phyloP scores from a whole-genome alignment of 1,140 invertebrate genomes.

The Heliothis subflexa region DNA sequence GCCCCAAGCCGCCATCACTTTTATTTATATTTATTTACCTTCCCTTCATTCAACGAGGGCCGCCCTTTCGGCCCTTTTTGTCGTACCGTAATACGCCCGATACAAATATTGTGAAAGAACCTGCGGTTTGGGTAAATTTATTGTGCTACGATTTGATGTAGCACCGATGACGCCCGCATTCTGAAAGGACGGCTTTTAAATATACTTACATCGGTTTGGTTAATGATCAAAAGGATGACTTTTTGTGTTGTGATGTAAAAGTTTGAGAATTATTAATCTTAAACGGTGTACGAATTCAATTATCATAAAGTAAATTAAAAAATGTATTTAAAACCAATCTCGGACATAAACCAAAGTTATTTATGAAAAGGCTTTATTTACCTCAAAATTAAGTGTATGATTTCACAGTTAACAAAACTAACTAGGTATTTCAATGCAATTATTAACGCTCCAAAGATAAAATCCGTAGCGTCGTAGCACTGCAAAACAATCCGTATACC shows the following conservation, averaged over 20 bases:
- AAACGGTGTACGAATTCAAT: not conserved
- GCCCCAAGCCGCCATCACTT: constrained; percentile 72
- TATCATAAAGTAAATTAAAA: not conserved
- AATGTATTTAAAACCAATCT: not conserved
- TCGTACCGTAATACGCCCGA: constrained; percentile 73
- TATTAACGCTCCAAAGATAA: not conserved
- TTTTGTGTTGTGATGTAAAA: not conserved
- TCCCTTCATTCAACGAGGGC: constrained; percentile 85
- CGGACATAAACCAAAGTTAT: not conserved
- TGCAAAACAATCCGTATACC: constrained; percentile 10
- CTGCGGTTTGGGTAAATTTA: constrained; percentile 85
- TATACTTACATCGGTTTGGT: constrained; percentile 7
- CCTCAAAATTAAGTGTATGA: not conserved
- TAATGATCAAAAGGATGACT: constrained; percentile 25
- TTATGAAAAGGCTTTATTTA: not conserved
- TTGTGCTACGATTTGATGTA: constrained; percentile 79
- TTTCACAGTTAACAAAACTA: not conserved
- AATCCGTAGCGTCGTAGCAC: constrained; percentile 20
- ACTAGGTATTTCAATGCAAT: not conserved
- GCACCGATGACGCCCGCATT: constrained; percentile 61
- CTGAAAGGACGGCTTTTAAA: constrained; percentile 41
- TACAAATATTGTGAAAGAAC: constrained; percentile 85
- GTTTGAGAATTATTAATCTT: not conserved
- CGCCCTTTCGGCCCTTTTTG: constrained; percentile 86
- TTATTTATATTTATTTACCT: constrained; percentile 87